Evolutionary conservation across 2,797 vertebrate genomes (phyloP).

Genomic region (Lates japonicus): DNA sequence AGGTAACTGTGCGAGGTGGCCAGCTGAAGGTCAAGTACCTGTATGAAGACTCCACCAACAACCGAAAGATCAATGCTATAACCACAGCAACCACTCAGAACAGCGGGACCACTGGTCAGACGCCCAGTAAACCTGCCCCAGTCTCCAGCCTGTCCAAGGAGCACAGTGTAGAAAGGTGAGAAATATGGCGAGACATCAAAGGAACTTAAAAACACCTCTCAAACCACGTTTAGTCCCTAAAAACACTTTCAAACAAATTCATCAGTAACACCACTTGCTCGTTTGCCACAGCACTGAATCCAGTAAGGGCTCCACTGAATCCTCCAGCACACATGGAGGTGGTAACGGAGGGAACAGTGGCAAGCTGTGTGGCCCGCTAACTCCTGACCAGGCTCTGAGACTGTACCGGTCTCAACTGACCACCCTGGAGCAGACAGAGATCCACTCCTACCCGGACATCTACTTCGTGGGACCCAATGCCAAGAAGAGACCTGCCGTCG

Average conservation of each 20-base stretch:
- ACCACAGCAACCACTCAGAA: conserved; percentile 80
- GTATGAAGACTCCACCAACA: conserved; percentile 92
- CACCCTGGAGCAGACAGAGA: conserved; percentile 93
- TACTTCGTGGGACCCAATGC: conserved; percentile 97
- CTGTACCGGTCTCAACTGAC: conserved; percentile 93
- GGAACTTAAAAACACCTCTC: no score
- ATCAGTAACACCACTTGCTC: background rate
- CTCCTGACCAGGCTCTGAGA: conserved; percentile 93
- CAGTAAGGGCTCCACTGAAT: conserved; percentile 79
- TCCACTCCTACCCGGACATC: conserved; percentile 91
- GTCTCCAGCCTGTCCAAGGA: conserved; percentile 85
- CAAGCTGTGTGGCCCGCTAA: conserved; percentile 86
- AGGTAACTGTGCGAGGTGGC: conserved; percentile 83
- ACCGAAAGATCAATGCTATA: conserved; percentile 86
- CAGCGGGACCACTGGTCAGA: conserved; percentile 76
- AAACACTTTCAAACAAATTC: background rate
- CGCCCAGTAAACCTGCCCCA: conserved; percentile 80
- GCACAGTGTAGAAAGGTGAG: conserved; percentile 85
- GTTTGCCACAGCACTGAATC: conserved; percentile 75
- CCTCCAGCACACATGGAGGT: conserved; percentile 54
- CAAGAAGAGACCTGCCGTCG: conserved; percentile 93
- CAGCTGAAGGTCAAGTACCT: conserved; percentile 95
- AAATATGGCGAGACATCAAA: background rate
- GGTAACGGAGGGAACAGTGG: conserved; percentile 82
- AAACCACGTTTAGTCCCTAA: background rate